A percentile compares a stretch with the other conserved stretches of the same genome.
phyloP scores from a whole-genome alignment of 2,113 vertebrate species.

The Hippocampus zosterae region DNA sequence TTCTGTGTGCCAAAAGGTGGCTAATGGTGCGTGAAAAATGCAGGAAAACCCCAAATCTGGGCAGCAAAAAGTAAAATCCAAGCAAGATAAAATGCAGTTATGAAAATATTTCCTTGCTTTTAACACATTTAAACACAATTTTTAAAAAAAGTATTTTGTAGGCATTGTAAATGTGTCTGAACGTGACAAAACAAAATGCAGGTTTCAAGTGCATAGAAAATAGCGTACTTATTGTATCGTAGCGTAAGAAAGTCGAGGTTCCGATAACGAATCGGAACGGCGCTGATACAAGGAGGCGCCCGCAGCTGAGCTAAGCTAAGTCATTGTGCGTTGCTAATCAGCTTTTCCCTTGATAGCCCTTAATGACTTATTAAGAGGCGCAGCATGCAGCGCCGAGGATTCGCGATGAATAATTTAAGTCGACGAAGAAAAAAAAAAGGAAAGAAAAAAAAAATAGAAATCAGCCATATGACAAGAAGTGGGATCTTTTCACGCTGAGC shows the following conservation, averaged over 20 bases:
- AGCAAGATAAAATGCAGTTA: neutral
- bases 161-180: neutral
- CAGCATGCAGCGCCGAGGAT: slow-evolving; percentile 7
- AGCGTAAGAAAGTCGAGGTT: neutral
- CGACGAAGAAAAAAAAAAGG: neutral
- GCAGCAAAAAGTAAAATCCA: neutral
- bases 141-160: no score
- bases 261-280: neutral
- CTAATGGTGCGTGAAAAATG: slow-evolving; percentile 56
- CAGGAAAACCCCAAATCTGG: slow-evolving; percentile 20
- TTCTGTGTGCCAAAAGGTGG: slow-evolving; percentile 49
- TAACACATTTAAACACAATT: no score
- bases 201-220: neutral
- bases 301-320: slow-evolving; percentile 41
- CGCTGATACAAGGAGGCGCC: slow-evolving; percentile 3
- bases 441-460: neutral
- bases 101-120: neutral
- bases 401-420: slow-evolving; percentile 6
- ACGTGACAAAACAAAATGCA: neutral
- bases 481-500: neutral
- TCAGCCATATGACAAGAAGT: slow-evolving; percentile 4
- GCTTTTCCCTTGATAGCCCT: slow-evolving; percentile 12
- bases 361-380: slow-evolving; percentile 15
- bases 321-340: slow-evolving; percentile 24
- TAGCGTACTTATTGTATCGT: neutral